phyloP scores from a whole-genome alignment of 2,888 invertebrate genomes.

The Apeira syringaria region DNA sequence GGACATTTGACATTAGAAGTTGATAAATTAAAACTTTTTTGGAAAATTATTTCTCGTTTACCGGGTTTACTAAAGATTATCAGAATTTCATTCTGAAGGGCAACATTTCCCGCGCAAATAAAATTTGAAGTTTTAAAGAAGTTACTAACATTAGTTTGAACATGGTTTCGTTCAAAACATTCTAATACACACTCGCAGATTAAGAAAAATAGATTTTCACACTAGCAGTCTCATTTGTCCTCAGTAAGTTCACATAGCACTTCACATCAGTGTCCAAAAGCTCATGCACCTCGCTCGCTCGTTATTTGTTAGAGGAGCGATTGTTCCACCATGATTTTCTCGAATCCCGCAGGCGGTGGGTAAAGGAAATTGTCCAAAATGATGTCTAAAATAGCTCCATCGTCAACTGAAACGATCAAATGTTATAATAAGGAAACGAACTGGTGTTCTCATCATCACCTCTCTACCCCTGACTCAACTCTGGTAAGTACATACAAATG shows the following conservation, averaged over 20 bases:
- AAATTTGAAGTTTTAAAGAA: too few relatives aligned
- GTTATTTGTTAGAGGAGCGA: conserved; percentile 91
- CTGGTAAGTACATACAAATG: too few relatives aligned
- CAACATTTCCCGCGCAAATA: too few relatives aligned
- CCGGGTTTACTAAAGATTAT: too few relatives aligned
- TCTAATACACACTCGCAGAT: background rate
- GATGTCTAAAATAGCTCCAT: conserved; percentile 98
- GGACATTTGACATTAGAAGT: too few relatives aligned
- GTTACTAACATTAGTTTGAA: too few relatives aligned
- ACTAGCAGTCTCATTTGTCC: conserved; percentile 11
- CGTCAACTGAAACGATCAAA: conserved; percentile 88
- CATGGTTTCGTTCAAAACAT: background rate
- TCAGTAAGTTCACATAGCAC: conserved; percentile 11
- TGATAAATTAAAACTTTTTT: too few relatives aligned
- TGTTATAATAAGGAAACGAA: background rate
- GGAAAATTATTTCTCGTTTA: too few relatives aligned
- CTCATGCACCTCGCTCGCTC: conserved; percentile 19
- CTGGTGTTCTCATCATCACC: too few relatives aligned
- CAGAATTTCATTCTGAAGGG: too few relatives aligned
- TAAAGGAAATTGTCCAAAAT: conserved; percentile 95
- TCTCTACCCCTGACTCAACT: too few relatives aligned
- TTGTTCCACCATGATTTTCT: conserved; percentile 98
- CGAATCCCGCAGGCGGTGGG: conserved; percentile 93
- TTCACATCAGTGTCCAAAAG: conserved; percentile 35
- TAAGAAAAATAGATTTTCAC: conserved; percentile 6